A percentile compares a stretch with the other conserved stretches of the same genome.
phyloP scores from a whole-genome alignment of 2,113 vertebrate species.

The Limnothrissa miodon region DNA sequence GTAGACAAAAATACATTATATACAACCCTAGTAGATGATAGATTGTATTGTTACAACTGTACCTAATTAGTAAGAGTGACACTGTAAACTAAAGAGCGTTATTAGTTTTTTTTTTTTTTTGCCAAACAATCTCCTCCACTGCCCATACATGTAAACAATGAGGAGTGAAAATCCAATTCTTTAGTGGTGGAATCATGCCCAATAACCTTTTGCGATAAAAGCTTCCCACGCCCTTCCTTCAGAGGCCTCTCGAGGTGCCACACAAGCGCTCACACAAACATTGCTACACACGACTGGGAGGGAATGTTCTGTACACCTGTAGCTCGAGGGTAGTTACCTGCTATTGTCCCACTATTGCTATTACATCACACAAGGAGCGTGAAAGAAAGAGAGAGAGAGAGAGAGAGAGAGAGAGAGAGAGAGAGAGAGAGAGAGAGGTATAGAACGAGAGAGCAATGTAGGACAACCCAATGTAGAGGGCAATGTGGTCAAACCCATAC shows the following conservation, averaged over 20 bases:
- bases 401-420: background rate
- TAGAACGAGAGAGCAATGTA: background rate
- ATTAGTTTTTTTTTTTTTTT: background rate
- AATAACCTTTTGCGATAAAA: background rate
- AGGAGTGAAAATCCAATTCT: background rate
- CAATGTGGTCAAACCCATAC: slow-evolving; percentile 55
- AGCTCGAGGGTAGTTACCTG: slow-evolving; percentile 9
- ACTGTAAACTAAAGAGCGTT: no score
- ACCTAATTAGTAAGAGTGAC: no score
- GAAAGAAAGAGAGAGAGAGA: background rate
- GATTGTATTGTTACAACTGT: no score
- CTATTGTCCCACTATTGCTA: slow-evolving; percentile 23
- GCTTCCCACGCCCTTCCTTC: background rate
- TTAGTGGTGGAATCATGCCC: background rate
- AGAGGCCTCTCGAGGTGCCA: background rate
- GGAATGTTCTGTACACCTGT: slow-evolving; percentile 28
- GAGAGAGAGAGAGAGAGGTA: no score
- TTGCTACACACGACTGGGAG: slow-evolving; percentile 5
- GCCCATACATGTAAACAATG: background rate
- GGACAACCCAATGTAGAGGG: slow-evolving; percentile 23
- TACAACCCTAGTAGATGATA: no score
- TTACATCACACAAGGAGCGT: slow-evolving; percentile 27
- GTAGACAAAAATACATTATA: no score
- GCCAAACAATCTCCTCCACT: background rate
- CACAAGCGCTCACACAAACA: background rate